phyloP scores from a whole-genome alignment of 2,113 vertebrate species.

The Tyto alba region DNA sequence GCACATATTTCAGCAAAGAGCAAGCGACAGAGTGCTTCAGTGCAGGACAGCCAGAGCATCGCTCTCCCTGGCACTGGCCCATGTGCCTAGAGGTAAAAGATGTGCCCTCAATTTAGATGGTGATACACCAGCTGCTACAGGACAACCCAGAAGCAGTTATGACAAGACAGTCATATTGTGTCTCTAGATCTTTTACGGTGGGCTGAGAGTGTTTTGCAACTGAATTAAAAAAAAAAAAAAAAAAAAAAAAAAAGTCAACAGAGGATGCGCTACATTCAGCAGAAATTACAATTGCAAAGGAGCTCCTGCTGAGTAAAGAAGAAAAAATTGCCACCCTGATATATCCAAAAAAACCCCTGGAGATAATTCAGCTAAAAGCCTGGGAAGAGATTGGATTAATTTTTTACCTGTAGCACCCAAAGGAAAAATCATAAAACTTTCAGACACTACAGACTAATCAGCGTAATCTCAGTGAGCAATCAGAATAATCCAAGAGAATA shows the following conservation, averaged over 20 bases:
- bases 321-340: background rate
- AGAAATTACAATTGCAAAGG: conserved; percentile 16
- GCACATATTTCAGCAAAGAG: background rate
- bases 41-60: background rate
- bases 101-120: background rate
- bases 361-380: background rate
- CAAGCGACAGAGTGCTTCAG: accelerated
- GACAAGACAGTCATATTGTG: background rate
- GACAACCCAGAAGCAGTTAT: background rate
- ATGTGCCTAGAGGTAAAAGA: background rate
- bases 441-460: conserved; percentile 4
- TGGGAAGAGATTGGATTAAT: conserved; percentile 7
- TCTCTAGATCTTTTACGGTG: background rate
- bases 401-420: conserved; percentile 29
- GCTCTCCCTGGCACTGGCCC: background rate
- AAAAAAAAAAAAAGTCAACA: background rate
- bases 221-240: background rate
- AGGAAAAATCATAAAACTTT: conserved; percentile 28
- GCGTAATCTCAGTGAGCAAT: conserved; percentile 34
- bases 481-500: conserved; percentile 41
- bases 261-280: background rate
- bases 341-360: background rate
- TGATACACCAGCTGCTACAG: background rate
- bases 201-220: background rate
- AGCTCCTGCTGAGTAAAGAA: background rate